Evolutionary conservation across 2,888 invertebrate species (phyloP).

Genomic region (Nasonovia ribisnigri): DNA sequence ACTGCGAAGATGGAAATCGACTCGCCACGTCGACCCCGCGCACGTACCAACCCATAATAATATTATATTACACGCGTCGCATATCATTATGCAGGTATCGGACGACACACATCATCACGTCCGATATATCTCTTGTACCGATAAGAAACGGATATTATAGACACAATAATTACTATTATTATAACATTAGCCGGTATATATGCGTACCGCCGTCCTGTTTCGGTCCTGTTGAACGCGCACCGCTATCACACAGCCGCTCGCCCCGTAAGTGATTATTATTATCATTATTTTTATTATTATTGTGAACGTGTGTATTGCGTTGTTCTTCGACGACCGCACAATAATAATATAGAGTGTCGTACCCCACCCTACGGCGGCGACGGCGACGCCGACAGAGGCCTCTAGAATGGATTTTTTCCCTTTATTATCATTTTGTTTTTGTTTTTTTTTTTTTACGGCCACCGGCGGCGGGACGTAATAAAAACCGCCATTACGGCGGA

Average conservation of each 20-base stretch:
- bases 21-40: neutral
- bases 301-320: neutral
- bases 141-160: neutral
- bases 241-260: neutral
- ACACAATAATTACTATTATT: neutral
- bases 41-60: no score
- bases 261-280: neutral
- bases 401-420: slow-evolving; percentile 17
- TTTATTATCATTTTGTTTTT: neutral
- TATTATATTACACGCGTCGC: no score
- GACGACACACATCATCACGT: no score
- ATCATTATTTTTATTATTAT: no score
- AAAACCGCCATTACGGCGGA: slow-evolving; percentile 46
- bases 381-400: neutral
- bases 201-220: neutral
- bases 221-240: neutral
- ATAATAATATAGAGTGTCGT: neutral
- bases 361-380: neutral
- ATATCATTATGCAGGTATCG: no score
- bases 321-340: neutral
- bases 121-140: no score
- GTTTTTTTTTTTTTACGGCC: neutral
- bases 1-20: neutral
- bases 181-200: neutral
- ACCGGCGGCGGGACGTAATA: slow-evolving; percentile 22